These are phyloP conservation scores for Apolygus lucorum DNA, from an alignment of 1,140 invertebrate genomes.

Conservation along the genomic window DNA sequence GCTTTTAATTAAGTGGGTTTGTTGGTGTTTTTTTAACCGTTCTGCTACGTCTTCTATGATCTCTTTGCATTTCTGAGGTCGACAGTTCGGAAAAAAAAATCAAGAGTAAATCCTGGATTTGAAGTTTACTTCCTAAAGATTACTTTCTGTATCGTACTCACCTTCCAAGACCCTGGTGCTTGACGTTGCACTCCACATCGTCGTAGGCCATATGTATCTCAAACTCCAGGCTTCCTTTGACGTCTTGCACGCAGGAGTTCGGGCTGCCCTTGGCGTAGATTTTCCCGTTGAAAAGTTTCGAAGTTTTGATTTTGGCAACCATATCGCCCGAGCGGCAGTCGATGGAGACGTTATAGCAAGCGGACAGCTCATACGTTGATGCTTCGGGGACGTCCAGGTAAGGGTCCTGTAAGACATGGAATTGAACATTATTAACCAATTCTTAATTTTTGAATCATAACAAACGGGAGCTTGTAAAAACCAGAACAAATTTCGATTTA, in stretches of 20 bases:
- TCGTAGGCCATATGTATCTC: slow-evolving; percentile 84
- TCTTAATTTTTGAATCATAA: too few species aligned
- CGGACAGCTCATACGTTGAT: slow-evolving; percentile 82
- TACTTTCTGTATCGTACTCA: background rate
- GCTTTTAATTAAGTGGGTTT: background rate
- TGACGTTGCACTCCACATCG: slow-evolving; percentile 81
- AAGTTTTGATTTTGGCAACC: slow-evolving; percentile 84
- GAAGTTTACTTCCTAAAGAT: too few species aligned
- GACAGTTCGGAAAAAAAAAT: too few species aligned
- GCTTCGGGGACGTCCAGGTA: slow-evolving; percentile 82
- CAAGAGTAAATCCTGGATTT: too few species aligned
- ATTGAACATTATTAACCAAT: background rate
- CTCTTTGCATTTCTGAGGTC: too few species aligned
- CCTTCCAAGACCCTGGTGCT: slow-evolving; percentile 49
- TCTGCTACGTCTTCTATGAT: too few species aligned
- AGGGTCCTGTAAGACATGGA: slow-evolving; percentile 53
- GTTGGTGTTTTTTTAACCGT: too few species aligned
- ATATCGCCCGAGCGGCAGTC: slow-evolving; percentile 86
- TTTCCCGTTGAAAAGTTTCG: slow-evolving; percentile 86
- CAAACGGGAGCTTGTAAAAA: too few species aligned
- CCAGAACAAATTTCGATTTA: too few species aligned
- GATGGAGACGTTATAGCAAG: slow-evolving; percentile 90
- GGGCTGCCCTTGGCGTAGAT: slow-evolving; percentile 88
- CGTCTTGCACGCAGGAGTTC: slow-evolving; percentile 81
- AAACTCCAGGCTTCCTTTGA: slow-evolving; percentile 74